These are phyloP conservation scores for Protomyctophum bolini DNA, from an alignment of 2,113 vertebrate species.

Conservation along the genomic window DNA sequence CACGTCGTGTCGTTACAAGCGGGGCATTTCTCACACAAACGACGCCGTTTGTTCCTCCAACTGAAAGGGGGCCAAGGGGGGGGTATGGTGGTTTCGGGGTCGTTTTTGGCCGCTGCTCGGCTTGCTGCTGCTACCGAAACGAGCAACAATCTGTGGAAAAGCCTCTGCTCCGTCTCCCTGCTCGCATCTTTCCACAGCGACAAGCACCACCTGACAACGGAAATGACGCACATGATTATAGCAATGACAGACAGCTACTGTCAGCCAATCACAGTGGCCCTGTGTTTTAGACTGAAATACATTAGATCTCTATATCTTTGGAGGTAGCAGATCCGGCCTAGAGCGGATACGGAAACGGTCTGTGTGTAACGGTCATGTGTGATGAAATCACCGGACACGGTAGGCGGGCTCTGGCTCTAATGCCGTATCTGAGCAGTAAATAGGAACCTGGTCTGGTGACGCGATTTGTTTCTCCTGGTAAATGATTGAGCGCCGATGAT, in stretches of 20 bases:
- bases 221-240: conserved; percentile 79
- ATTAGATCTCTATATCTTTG: too few species aligned
- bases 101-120: conserved; percentile 54
- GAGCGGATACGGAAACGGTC: too few species aligned
- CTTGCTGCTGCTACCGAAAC: conserved; percentile 63
- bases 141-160: conserved; percentile 77
- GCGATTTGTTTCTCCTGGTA: conserved; percentile 1
- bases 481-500: conserved; percentile 46
- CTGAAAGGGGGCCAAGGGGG: conserved; percentile 38
- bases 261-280: conserved; percentile 60
- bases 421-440: too few species aligned
- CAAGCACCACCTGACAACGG: conserved; percentile 86
- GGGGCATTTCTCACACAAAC: conserved; percentile 65
- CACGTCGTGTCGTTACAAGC: conserved; percentile 63
- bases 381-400: too few species aligned
- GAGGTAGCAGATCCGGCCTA: too few species aligned
- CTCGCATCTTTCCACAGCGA: conserved; percentile 87
- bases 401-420: too few species aligned
- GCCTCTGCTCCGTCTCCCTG: conserved; percentile 75
- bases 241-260: conserved; percentile 65
- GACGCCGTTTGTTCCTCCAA: conserved; percentile 42
- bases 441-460: neutral
- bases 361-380: too few species aligned
- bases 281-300: too few species aligned
- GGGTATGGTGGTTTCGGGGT: conserved; percentile 36